These are phyloP conservation scores for Sylvietta virens DNA, from an alignment of 2,113 vertebrate genomes.

Conservation along the genomic window DNA sequence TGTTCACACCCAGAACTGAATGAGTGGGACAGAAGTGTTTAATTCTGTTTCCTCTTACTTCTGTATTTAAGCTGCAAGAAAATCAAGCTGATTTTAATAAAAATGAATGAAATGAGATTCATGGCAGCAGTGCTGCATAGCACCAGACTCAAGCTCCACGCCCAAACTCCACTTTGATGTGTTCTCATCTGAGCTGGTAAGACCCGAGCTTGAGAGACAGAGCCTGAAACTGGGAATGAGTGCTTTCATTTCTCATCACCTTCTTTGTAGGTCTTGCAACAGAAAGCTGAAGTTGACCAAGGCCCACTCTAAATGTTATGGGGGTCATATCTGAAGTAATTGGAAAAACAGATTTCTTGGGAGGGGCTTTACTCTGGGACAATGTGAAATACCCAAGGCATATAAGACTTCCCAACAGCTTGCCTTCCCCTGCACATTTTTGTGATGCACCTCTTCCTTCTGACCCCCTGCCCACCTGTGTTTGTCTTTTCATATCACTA, in stretches of 20 bases:
- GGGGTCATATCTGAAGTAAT: neutral
- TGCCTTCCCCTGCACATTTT: neutral
- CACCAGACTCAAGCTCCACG: neutral
- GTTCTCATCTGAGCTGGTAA: neutral
- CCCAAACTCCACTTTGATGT: rapidly evolving
- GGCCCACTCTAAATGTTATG: neutral
- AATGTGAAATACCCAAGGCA: neutral
- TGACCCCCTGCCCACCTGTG: neutral
- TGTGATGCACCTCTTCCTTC: neutral
- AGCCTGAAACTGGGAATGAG: neutral
- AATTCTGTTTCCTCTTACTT: neutral
- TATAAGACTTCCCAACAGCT: neutral
- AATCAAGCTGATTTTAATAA: neutral
- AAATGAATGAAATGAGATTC: neutral
- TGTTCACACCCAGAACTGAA: neutral
- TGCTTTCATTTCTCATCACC: neutral
- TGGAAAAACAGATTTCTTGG: neutral
- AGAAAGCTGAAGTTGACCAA: neutral
- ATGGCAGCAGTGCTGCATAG: neutral
- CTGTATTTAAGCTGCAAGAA: neutral
- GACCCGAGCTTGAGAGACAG: neutral
- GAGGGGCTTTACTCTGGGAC: neutral
- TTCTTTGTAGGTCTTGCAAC: neutral
- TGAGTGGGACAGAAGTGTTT: neutral
- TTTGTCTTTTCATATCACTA: neutral